phyloP scores from a whole-genome alignment of 2,797 vertebrate genomes.

The Poeciliopsis gracilis region DNA sequence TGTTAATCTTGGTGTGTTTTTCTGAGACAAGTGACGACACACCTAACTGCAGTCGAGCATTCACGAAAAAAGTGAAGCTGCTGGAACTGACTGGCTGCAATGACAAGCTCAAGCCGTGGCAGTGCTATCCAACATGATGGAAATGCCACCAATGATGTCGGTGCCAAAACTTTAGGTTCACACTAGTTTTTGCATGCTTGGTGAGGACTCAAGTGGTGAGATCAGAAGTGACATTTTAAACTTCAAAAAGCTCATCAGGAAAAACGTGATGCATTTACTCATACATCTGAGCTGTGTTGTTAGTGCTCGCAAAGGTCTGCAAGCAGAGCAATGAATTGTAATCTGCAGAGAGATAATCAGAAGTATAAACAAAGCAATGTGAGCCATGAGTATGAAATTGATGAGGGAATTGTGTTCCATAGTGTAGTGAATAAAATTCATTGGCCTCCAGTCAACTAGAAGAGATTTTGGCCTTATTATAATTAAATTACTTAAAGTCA shows the following conservation, averaged over 20 bases:
- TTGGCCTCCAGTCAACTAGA: not conserved
- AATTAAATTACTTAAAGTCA: not conserved
- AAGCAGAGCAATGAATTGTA: conserved; percentile 25
- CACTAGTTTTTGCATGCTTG: not conserved
- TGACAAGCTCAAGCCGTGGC: not conserved
- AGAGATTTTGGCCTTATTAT: not conserved
- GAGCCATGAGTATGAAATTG: not conserved
- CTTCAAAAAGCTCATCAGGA: conserved; percentile 35
- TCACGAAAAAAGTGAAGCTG: not conserved
- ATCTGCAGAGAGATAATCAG: not conserved
- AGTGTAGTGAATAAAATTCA: not conserved
- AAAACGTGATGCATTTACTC: not conserved
- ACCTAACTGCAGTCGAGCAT: not conserved
- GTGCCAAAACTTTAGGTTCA: conserved; percentile 20
- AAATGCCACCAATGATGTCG: conserved; percentile 15
- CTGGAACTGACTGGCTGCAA: not conserved
- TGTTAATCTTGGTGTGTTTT: conserved; percentile 3
- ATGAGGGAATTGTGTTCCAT: not conserved
- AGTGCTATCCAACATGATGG: not conserved
- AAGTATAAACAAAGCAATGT: not conserved
- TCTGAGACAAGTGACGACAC: not conserved
- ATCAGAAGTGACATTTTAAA: conserved; percentile 58
- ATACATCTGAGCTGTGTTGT: conserved; percentile 23
- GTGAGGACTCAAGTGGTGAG: conserved; percentile 30
- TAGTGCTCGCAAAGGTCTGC: conserved; percentile 13